Evolutionary conservation across 2,113 vertebrate species (phyloP).

Genomic region (Sterna hirundo): DNA sequence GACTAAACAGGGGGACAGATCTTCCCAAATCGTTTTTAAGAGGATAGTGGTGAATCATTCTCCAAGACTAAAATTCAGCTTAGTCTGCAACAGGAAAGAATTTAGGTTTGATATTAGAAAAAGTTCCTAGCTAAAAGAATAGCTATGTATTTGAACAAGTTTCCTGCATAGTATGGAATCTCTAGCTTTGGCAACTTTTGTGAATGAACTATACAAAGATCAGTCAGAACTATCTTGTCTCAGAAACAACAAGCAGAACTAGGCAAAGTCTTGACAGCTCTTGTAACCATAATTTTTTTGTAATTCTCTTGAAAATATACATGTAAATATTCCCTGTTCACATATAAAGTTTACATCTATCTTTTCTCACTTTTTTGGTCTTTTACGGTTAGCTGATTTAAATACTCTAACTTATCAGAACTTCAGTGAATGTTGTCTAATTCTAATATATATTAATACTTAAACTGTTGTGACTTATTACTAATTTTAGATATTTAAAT

Average conservation of each 20-base stretch:
- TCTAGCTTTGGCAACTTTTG: neutral
- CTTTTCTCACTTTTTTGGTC: neutral
- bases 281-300: neutral
- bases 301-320: neutral
- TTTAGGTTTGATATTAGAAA: neutral
- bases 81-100: neutral
- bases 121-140: neutral
- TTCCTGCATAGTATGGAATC: neutral
- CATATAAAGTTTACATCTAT: neutral
- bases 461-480: neutral
- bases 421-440: neutral
- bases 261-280: neutral
- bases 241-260: neutral
- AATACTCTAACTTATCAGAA: neutral
- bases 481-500: neutral
- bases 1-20: neutral
- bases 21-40: neutral
- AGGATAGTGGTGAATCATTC: neutral
- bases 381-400: neutral
- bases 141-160: neutral
- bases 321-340: neutral
- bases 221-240: neutral
- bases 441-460: neutral
- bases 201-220: neutral
- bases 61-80: neutral